These are phyloP conservation scores for Phlogophora meticulosa DNA, from an alignment of 2,888 invertebrate genomes.

Conservation along the genomic window DNA sequence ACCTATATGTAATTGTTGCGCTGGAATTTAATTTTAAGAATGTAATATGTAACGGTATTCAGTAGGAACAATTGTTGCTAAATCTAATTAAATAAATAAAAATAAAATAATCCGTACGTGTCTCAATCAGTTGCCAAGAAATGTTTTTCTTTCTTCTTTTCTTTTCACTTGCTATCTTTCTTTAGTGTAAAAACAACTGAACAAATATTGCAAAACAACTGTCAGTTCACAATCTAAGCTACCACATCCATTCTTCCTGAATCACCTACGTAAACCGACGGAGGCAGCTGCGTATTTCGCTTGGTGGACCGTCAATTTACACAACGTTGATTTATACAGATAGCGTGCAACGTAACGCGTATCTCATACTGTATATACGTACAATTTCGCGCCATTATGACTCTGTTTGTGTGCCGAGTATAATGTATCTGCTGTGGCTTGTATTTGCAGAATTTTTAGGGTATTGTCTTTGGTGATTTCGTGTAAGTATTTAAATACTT, in stretches of 20 bases:
- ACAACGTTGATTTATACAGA: slow-evolving; percentile 74
- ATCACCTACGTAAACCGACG: slow-evolving; percentile 57
- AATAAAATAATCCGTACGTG: too few species aligned
- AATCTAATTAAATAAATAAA: too few species aligned
- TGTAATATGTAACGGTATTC: too few species aligned
- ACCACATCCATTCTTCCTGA: slow-evolving; percentile 49
- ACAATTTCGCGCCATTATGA: slow-evolving; percentile 65
- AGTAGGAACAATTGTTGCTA: too few species aligned
- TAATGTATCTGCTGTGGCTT: slow-evolving; percentile 33
- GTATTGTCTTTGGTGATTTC: neutral
- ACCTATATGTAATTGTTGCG: too few species aligned
- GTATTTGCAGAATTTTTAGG: neutral
- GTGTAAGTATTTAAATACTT: neutral
- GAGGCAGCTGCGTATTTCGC: slow-evolving; percentile 77
- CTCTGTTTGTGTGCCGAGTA: slow-evolving; percentile 50
- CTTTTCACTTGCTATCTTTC: too few species aligned
- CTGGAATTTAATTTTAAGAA: too few species aligned
- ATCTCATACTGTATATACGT: slow-evolving; percentile 62
- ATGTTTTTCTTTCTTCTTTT: too few species aligned
- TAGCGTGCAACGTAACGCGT: slow-evolving; percentile 70
- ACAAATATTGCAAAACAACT: too few species aligned
- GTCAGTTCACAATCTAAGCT: too few species aligned
- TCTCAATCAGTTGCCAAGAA: too few species aligned
- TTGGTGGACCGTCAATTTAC: slow-evolving; percentile 78
- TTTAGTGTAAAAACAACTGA: too few species aligned